phyloP scores from a whole-genome alignment of 2,888 invertebrate genomes.

The Orthosia gothica region DNA sequence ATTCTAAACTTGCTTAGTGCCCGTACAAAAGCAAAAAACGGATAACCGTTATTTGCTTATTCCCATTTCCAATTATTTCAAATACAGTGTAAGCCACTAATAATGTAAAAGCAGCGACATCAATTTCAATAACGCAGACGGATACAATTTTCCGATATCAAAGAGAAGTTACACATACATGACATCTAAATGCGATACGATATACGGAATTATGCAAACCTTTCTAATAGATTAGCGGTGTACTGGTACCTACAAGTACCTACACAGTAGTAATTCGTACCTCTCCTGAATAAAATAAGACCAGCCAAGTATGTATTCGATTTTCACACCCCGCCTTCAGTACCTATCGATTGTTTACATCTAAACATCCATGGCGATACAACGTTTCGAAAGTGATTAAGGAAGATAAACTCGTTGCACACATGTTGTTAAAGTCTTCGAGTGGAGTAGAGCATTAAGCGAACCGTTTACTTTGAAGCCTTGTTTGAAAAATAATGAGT shows the following conservation, averaged over 20 bases:
- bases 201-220: conserved; percentile 33
- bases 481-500: conserved; percentile 35
- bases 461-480: conserved; percentile 45
- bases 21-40: neutral
- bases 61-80: neutral
- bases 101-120: conserved; percentile 4
- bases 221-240: conserved; percentile 43
- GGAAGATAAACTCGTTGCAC: conserved; percentile 45
- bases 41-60: no score
- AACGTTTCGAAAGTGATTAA: conserved; percentile 51
- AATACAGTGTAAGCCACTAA: neutral
- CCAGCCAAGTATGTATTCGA: conserved; percentile 30
- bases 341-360: conserved; percentile 47
- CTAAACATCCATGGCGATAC: conserved; percentile 21
- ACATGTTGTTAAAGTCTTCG: conserved; percentile 39
- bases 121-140: conserved; percentile 3
- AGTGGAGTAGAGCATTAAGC: conserved; percentile 37
- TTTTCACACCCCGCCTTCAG: conserved; percentile 28
- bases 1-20: neutral
- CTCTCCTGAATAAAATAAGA: conserved; percentile 36
- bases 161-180: conserved; percentile 6
- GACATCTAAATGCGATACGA: conserved; percentile 3
- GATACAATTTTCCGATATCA: conserved; percentile 11
- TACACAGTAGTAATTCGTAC: conserved; percentile 14
- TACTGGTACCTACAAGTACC: neutral